phyloP scores from a whole-genome alignment of 2,797 vertebrate genomes.

The Ceyx erithaca region DNA sequence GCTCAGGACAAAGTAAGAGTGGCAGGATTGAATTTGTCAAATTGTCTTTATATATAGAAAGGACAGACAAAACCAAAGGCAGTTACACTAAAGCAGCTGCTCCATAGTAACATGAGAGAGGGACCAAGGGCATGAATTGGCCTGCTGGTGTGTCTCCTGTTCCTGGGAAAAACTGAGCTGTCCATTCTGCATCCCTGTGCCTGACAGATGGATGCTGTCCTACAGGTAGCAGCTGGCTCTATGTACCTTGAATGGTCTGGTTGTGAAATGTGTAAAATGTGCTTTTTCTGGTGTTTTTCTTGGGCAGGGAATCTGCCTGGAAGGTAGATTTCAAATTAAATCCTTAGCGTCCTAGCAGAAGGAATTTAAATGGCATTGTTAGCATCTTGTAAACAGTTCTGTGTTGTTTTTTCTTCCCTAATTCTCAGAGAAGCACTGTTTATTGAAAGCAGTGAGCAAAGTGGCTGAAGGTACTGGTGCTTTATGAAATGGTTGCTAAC shows the following conservation, averaged over 20 bases:
- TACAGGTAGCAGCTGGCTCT: neutral
- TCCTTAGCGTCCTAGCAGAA: neutral
- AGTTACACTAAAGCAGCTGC: constrained; percentile 12
- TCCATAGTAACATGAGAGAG: neutral
- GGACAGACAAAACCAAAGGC: neutral
- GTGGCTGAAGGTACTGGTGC: neutral
- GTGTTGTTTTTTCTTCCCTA: accelerated
- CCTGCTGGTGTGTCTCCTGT: neutral
- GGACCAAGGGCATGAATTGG: neutral
- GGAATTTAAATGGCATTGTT: neutral
- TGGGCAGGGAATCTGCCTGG: neutral
- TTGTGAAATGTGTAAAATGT: neutral
- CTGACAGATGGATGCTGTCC: neutral
- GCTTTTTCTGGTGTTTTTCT: neutral
- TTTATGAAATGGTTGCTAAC: neutral
- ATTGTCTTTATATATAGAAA: constrained; percentile 49
- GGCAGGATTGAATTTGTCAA: constrained; percentile 14
- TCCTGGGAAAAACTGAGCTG: neutral
- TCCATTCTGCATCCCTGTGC: neutral
- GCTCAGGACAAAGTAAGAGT: constrained; percentile 2
- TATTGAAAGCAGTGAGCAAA: neutral
- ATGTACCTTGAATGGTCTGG: neutral
- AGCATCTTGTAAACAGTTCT: neutral
- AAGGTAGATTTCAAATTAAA: neutral
- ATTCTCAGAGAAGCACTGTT: neutral